These are phyloP conservation scores for Cremastinae sp. DNA, from an alignment of 2,888 invertebrate species.

Conservation along the genomic window DNA sequence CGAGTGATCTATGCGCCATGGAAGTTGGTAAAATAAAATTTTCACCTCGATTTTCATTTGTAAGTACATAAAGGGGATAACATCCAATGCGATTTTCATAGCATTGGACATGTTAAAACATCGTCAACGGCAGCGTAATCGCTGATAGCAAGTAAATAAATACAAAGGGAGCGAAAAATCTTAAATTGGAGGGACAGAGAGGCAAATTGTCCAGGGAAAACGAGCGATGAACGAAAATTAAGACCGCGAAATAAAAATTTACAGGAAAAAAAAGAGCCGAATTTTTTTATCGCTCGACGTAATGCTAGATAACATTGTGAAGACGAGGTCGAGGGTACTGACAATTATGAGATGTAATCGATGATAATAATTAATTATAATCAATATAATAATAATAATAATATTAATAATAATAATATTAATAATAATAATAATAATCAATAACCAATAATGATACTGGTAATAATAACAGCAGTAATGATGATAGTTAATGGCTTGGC, in stretches of 20 bases:
- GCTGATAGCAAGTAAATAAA: no score
- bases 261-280: constrained; percentile 45
- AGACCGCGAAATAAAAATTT: constrained; percentile 32
- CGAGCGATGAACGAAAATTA: neutral
- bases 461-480: constrained; percentile 68
- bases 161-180: constrained; percentile 22
- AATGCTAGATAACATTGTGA: constrained; percentile 47
- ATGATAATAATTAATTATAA: constrained; percentile 31
- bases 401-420: constrained; percentile 56
- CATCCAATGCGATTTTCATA: no score
- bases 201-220: neutral
- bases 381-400: constrained; percentile 43
- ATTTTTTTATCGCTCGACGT: constrained; percentile 37
- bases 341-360: constrained; percentile 52
- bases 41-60: no score
- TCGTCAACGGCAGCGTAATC: no score
- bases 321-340: constrained; percentile 58
- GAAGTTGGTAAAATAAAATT: no score
- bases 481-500: constrained; percentile 61
- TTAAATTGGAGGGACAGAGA: neutral
- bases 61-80: no score
- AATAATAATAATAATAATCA: constrained; percentile 67
- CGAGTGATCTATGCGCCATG: no score
- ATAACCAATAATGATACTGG: constrained; percentile 69
- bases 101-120: no score